Percentiles rank a stretch among this genome's conserved stretches.
These are phyloP conservation scores for Yponomeuta plumbellus DNA, from an alignment of 2,888 invertebrate genomes.

Conservation along the genomic window DNA sequence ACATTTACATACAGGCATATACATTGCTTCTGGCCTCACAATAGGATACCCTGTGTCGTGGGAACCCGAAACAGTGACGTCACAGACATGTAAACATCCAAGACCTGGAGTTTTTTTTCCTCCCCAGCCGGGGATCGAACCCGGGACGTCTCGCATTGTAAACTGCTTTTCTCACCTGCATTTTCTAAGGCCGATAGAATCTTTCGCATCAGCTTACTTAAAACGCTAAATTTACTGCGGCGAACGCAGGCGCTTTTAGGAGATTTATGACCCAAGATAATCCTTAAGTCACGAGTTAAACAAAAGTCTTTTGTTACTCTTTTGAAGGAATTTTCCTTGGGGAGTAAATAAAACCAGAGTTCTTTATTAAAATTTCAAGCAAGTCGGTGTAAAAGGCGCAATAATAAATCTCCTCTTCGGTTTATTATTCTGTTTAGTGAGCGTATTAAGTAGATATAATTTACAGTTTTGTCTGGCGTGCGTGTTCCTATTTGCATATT, in stretches of 20 bases:
- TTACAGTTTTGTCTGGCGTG: too few species aligned
- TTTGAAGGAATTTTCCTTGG: background rate
- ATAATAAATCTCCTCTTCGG: too few species aligned
- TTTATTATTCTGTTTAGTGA: too few species aligned
- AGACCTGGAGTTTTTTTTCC: too few species aligned
- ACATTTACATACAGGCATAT: too few species aligned
- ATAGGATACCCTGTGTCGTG: too few species aligned
- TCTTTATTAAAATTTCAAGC: constrained; percentile 2
- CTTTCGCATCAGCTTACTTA: background rate
- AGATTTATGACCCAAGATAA: constrained; percentile 13
- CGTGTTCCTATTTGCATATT: too few species aligned
- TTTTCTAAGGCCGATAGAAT: background rate
- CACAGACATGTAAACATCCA: too few species aligned
- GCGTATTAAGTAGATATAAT: too few species aligned
- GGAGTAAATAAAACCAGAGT: background rate
- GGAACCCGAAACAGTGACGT: too few species aligned
- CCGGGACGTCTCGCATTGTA: background rate
- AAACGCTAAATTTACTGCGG: background rate
- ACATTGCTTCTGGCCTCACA: too few species aligned
- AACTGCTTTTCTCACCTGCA: background rate
- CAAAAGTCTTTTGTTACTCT: constrained; percentile 4
- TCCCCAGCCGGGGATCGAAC: too few species aligned
- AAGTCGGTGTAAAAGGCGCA: background rate
- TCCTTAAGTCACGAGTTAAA: constrained; percentile 1
- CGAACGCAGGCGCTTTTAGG: background rate